These are phyloP conservation scores for Drosophila novamexicana DNA, from an alignment of 1,140 invertebrate genomes.

Conservation along the genomic window DNA sequence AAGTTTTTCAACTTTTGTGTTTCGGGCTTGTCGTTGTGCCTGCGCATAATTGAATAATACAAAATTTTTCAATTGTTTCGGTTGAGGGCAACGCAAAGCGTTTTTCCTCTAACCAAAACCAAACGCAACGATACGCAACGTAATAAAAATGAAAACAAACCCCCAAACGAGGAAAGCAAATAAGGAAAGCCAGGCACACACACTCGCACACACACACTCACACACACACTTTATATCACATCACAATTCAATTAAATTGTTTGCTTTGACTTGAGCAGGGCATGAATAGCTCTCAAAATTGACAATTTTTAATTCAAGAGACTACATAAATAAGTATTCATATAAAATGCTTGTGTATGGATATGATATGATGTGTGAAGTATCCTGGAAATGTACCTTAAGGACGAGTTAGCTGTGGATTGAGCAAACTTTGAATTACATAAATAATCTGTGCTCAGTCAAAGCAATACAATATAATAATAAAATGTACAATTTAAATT, in stretches of 20 bases:
- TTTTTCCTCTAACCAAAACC: conserved; percentile 26
- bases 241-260: conserved; percentile 67
- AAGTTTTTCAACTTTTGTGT: conserved; percentile 41
- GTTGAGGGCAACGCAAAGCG: conserved; percentile 33
- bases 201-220: conserved; percentile 30
- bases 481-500: too few species aligned
- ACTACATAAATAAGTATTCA: not conserved
- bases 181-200: conserved; percentile 24
- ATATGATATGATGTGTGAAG: not conserved
- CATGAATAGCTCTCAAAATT: conserved; percentile 32
- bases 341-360: not conserved
- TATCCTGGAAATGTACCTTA: not conserved
- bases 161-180: conserved; percentile 28
- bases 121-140: conserved; percentile 40
- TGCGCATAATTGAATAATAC: conserved; percentile 75
- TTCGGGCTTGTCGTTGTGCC: conserved; percentile 6
- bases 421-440: too few species aligned
- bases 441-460: too few species aligned
- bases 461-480: too few species aligned
- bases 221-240: conserved; percentile 24
- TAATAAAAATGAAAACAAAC: conserved; percentile 56
- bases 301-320: not conserved
- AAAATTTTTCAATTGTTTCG: conserved; percentile 64
- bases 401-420: too few species aligned
- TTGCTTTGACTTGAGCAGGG: conserved; percentile 18